Percentiles rank a stretch among this genome's conserved stretches.
These are phyloP conservation scores for Lepus townsendii DNA, from an alignment of 2,797 vertebrate species.

Conservation along the genomic window DNA sequence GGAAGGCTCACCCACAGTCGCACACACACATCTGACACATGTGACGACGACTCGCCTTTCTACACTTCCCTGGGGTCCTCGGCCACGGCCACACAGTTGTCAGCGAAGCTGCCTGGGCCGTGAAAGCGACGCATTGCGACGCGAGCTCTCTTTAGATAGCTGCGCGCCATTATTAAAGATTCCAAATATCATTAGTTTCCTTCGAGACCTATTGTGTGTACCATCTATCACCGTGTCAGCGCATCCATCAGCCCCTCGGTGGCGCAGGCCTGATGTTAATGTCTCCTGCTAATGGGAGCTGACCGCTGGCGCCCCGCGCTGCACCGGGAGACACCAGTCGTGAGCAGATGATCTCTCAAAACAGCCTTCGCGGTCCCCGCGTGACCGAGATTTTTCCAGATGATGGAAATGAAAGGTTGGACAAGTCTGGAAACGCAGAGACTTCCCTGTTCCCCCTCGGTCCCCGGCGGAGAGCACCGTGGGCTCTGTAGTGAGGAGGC, in stretches of 20 bases:
- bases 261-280: conserved; percentile 56
- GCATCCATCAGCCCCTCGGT: conserved; percentile 60
- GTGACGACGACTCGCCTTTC: not conserved
- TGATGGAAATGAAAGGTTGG: not conserved
- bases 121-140: conserved; percentile 10
- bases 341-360: not conserved
- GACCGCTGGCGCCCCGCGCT: not conserved
- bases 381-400: not conserved
- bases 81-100: rapidly evolving
- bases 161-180: conserved; percentile 71
- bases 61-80: not conserved
- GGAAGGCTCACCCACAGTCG: not conserved
- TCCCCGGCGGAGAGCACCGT: not conserved
- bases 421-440: not conserved
- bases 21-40: not conserved
- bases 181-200: conserved; percentile 79
- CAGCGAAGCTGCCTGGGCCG: not conserved
- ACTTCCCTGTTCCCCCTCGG: not conserved
- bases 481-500: not conserved
- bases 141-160: conserved; percentile 74
- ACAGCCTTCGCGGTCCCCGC: conserved; percentile 17
- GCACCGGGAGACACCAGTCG: not conserved
- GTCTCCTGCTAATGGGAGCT: not conserved
- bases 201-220: conserved; percentile 73
- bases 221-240: conserved; percentile 75